These are phyloP conservation scores for Drosophila tropicalis DNA, from an alignment of 1,140 invertebrate species.

Conservation along the genomic window DNA sequence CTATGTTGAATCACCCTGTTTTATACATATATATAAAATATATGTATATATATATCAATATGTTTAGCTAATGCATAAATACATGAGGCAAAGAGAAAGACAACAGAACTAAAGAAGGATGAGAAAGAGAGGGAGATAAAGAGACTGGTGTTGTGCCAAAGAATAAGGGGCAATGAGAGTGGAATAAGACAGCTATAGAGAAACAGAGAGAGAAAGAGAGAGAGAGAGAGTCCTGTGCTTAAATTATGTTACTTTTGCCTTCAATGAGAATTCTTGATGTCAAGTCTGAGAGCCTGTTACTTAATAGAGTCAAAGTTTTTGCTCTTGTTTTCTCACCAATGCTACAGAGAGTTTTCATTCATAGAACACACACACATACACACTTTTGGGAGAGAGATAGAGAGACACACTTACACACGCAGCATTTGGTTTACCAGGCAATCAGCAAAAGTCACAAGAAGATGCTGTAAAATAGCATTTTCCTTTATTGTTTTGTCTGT, in stretches of 20 bases:
- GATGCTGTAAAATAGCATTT: conserved; percentile 23
- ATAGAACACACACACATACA: conserved; percentile 45
- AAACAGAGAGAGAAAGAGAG: not conserved
- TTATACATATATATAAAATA: not conserved
- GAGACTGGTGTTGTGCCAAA: too few relatives aligned
- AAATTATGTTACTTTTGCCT: conserved; percentile 12
- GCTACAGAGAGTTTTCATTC: conserved; percentile 57
- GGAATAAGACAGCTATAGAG: not conserved
- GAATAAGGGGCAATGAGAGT: not conserved
- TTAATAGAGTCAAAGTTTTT: conserved; percentile 75
- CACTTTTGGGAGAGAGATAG: conserved; percentile 18
- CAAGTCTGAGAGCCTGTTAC: conserved; percentile 71
- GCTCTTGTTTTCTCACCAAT: conserved; percentile 16
- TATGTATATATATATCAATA: conserved; percentile 1
- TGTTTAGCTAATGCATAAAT: conserved; percentile 40
- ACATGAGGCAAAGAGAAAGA: conserved; percentile 62
- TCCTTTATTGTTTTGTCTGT: not conserved
- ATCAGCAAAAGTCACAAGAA: conserved; percentile 71
- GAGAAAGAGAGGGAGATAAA: not conserved
- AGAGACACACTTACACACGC: conserved; percentile 57
- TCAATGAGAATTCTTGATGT: conserved; percentile 13
- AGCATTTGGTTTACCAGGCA: conserved; percentile 57
- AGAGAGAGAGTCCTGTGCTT: conserved; percentile 10
- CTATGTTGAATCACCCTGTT: not conserved
- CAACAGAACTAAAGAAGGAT: not conserved